Base-by-base conservation (phyloP, 2,888 invertebrate species). In the Clitarchus hookeri region DNA sequence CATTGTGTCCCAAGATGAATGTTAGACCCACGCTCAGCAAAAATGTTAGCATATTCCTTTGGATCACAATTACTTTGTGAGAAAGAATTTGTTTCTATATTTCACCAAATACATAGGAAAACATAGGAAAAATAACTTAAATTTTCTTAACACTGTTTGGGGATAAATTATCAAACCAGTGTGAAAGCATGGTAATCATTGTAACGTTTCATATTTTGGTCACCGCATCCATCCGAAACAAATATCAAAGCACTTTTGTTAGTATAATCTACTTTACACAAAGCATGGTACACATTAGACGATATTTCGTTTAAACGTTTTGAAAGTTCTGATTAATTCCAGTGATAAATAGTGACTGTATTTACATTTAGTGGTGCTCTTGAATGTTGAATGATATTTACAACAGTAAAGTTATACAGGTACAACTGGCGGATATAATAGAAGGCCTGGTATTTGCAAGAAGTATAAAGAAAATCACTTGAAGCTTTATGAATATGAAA, bases 11-110 rank as follows among this genome's bases (percentile, higher is more conserved):
- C 80, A 1, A 80, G 27, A 80, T 80, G 80, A 44, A 80, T 26
- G 80, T 25, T 80, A 80, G 80, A 36, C 36, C 36, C 80, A 80
- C 25, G 80, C 44, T 80, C 44, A 44, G 80, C 12, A 80, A 26
- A 80, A 25, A 80, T 80, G n/a, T 80, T 27, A 0, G 13, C 80
- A 80, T 80, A 80, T 80, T 80, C 80, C 27, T 80, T 80, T 80
- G 80, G 12, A 80, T 80, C 26, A 80, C 12, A 44, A 80, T 27
- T 27, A 80, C 80, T 27, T 80, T 26, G 44, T 80, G 27, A 12
- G 16, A 26, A 80, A 8, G 1, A 80, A 80, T 80, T 36, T 27
- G 16, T 80, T 36, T 26, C 80, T 80, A 0, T 9, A 80, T 80
- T 80, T 25, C 25, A 80, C 36, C 12, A 80, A 80, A 80, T 80